Evolutionary conservation across 2,888 invertebrate species (phyloP).

Genomic region (Machimus atricapillus): DNA sequence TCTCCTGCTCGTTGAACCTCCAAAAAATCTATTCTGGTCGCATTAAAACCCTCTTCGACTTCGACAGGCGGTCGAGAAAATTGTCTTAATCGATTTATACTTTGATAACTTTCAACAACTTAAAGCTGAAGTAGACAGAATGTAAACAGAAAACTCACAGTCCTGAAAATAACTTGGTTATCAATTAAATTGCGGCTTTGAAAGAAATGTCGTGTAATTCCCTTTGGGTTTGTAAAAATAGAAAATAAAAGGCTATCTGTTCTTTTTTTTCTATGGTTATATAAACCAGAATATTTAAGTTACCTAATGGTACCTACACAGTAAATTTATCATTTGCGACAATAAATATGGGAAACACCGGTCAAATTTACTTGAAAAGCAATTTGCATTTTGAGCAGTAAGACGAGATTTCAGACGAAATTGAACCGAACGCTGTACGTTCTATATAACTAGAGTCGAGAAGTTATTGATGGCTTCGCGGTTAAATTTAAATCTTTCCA

Average conservation of each 20-base stretch:
- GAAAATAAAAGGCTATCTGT: neutral
- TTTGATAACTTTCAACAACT: neutral
- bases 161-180: neutral
- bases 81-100: neutral
- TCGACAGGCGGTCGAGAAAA: neutral
- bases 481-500: neutral
- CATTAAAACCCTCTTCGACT: neutral
- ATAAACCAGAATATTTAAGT: neutral
- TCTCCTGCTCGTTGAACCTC: neutral
- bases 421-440: neutral
- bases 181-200: neutral
- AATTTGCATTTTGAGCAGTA: neutral
- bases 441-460: neutral
- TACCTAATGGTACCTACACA: neutral
- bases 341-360: neutral
- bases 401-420: neutral
- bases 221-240: neutral
- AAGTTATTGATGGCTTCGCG: neutral
- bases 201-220: neutral
- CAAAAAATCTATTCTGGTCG: neutral
- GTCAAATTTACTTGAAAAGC: neutral
- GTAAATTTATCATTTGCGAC: neutral
- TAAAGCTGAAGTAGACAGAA: neutral
- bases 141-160: neutral
- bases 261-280: neutral